phyloP scores from a whole-genome alignment of 1,140 invertebrate genomes.

The Drosophila nigromelanica region DNA sequence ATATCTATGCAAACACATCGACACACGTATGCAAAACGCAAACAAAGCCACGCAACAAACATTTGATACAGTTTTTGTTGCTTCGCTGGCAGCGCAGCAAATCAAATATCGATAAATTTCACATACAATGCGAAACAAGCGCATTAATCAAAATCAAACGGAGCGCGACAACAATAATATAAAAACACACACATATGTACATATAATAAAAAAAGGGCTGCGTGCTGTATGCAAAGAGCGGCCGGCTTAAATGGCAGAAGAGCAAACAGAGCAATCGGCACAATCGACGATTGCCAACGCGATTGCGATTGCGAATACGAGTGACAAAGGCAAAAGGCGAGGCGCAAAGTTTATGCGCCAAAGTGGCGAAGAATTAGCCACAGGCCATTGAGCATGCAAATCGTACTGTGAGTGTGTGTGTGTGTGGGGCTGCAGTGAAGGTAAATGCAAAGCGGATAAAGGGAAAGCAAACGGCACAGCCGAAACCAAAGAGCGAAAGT shows the following conservation, averaged over 20 bases:
- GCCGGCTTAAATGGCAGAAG: constrained; percentile 17
- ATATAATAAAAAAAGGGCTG: constrained; percentile 37
- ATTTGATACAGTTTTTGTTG: constrained; percentile 64
- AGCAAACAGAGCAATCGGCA: constrained; percentile 19
- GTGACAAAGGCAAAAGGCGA: constrained; percentile 23
- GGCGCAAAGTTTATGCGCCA: constrained; percentile 53
- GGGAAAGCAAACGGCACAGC: constrained; percentile 24
- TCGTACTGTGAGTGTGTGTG: constrained; percentile 18
- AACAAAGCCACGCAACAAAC: constrained; percentile 76
- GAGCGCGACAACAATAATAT: constrained; percentile 35
- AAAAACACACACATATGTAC: constrained; percentile 5
- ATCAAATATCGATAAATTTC: constrained; percentile 78
- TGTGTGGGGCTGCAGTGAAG: constrained; percentile 18
- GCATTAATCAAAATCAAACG: constrained; percentile 67
- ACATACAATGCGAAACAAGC: constrained; percentile 59
- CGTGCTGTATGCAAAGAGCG: constrained; percentile 47
- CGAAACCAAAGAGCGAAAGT: constrained; percentile 66
- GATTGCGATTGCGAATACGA: constrained; percentile 9
- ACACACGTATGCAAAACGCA: constrained; percentile 72
- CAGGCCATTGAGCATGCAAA: constrained; percentile 60
- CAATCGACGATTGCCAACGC: constrained; percentile 22
- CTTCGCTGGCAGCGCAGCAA: constrained; percentile 52
- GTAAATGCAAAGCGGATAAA: constrained; percentile 7
- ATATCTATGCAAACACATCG: background rate
- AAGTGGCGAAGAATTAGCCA: constrained; percentile 47